Conservation (phyloP, 1,140 invertebrate species). For the Drosophila sp. region DNA sequence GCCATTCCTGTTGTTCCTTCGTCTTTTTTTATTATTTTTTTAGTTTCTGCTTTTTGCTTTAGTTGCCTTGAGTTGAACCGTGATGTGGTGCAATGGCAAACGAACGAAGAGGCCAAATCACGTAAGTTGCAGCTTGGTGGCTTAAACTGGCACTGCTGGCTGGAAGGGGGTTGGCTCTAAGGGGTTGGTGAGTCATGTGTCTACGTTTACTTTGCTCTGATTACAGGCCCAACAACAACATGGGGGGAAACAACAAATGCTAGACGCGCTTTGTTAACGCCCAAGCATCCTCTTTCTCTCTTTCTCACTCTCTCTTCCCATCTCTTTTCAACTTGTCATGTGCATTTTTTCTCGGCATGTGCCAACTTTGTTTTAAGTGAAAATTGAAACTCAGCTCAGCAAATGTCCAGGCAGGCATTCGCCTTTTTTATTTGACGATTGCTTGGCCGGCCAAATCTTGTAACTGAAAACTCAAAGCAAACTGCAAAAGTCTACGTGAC, state of each 20-base stretch:
- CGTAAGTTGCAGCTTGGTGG: constrained; percentile 30
- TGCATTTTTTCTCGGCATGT: constrained; percentile 31
- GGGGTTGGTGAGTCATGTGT: constrained; percentile 53
- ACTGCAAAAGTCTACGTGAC: constrained; percentile 68
- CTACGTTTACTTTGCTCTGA: constrained; percentile 74
- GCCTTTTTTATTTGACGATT: constrained; percentile 69
- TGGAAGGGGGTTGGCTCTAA: not conserved
- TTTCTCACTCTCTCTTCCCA: constrained; percentile 12
- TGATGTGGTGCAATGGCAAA: constrained; percentile 39
- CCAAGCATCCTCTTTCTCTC: constrained; percentile 17
- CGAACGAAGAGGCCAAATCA: constrained; percentile 42
- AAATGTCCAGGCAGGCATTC: constrained; percentile 61
- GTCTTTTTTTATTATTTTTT: not conserved
- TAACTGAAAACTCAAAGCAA: constrained; percentile 78
- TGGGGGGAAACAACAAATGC: constrained; percentile 25
- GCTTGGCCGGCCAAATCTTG: constrained; percentile 59
- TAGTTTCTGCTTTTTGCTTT: constrained; percentile 28
- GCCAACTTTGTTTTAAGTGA: constrained; percentile 78
- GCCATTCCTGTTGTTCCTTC: constrained; percentile 7
- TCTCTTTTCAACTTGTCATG: constrained; percentile 4
- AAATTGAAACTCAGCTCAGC: constrained; percentile 79
- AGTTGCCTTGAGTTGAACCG: constrained; percentile 23
- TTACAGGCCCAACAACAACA: constrained; percentile 53
- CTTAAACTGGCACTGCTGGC: not conserved
- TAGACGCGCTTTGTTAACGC: constrained; percentile 65